Evolutionary conservation across 2,797 vertebrate genomes (phyloP), one percentile per base, ranked within the genome.

Genomic region (Lophotriccus pileatus): DNA sequence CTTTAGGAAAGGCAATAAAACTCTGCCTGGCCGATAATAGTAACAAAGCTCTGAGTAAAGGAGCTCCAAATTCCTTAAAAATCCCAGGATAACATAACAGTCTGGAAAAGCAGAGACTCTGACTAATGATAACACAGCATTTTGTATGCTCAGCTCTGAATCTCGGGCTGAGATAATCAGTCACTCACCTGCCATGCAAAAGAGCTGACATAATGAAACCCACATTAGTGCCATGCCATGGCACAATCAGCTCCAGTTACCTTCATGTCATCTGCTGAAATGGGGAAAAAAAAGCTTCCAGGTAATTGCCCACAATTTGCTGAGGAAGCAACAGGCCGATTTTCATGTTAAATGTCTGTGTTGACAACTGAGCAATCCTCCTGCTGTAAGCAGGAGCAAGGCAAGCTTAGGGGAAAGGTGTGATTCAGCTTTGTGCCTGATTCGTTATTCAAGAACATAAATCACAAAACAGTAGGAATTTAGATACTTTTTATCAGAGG

Each of bases 161-260:
- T 28, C 14, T 10, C 3, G 1, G 14, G 46, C 44, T 24, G 66
- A 36, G 37, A 34, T 4, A 67, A 14, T 5, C 1, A 0, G 10
- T 41, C 43, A 49, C 41, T 58, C 28, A 43, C 47, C 49, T 25
- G 67, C 37, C 52, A 12, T 0, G 3, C 23, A 17, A 41, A 43
- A 56, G n/a, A 63, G 20, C 2, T 3, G 24, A 13, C 28, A 6
- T 5, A 20, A 43, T 0, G 21, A 41, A 84, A n/a, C 36, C 9
- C 52, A 3, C 3, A 1, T 6, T 2, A 28, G 14, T 1, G 34
- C 16, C 4, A 3, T 1, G 11, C 27, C 15, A 13, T 0, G 8
- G 67, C 50, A 69, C 58, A 44, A 34, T 12, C 64, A 6, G 34
- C 75, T 58, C 46, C 53, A 7, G n/a, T 28, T 52, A 25, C 46